These are phyloP conservation scores for Poecilia picta DNA, from an alignment of 2,797 vertebrate species.

Conservation along the genomic window DNA sequence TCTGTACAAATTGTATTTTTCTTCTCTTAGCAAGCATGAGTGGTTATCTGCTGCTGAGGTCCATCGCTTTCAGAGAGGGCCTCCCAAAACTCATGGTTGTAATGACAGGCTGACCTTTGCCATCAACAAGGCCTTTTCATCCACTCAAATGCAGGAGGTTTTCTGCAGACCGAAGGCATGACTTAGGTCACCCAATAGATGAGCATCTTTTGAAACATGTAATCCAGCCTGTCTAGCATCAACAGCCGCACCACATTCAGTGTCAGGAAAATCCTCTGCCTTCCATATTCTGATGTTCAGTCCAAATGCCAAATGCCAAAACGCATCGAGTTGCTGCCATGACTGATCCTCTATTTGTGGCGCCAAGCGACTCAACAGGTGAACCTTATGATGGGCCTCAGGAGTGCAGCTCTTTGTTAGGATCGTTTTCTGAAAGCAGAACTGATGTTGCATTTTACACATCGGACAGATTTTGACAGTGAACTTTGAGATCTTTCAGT, in stretches of 20 bases:
- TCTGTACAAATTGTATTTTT: neutral
- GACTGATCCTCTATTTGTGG: neutral
- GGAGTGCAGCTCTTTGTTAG: neutral
- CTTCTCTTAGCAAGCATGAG: neutral
- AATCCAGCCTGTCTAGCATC: neutral
- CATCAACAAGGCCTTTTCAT: neutral
- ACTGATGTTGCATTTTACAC: neutral
- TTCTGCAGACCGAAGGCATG: neutral
- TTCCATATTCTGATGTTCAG: neutral
- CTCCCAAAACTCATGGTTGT: neutral
- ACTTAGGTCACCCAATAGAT: neutral
- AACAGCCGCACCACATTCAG: neutral
- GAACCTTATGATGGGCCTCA: neutral
- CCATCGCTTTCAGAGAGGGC: neutral
- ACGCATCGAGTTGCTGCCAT: neutral
- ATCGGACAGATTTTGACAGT: neutral
- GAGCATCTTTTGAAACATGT: neutral
- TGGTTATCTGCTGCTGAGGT: neutral
- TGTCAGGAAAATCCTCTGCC: neutral
- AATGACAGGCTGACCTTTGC: neutral
- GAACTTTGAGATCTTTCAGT: neutral
- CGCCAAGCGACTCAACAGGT: neutral
- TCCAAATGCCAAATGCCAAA: neutral
- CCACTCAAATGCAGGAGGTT: neutral
- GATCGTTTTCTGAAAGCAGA: neutral